phyloP scores from a whole-genome alignment of 2,888 invertebrate species.

The Drosophila cracens region DNA sequence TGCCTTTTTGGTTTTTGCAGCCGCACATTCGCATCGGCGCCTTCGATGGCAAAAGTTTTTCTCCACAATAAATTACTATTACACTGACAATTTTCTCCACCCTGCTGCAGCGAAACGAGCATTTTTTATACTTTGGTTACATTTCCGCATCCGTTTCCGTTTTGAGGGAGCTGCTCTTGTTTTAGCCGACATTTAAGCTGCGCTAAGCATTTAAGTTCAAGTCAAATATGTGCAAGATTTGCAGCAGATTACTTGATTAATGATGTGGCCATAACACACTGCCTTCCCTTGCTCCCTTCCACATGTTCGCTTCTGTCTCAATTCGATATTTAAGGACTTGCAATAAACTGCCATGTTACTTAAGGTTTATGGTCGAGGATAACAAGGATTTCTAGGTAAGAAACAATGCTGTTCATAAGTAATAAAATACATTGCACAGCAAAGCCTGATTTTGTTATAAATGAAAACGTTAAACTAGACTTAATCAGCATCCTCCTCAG shows the following conservation, averaged over 20 bases:
- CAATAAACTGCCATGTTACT: not conserved
- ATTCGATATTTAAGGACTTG: not conserved
- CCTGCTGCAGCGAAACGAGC: conserved; percentile 16
- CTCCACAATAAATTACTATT: conserved; percentile 75
- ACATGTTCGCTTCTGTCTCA: not conserved
- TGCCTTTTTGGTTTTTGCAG: conserved; percentile 5
- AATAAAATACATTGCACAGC: not conserved
- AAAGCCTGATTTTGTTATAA: not conserved
- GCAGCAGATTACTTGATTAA: conserved; percentile 61
- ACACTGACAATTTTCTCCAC: conserved; percentile 66
- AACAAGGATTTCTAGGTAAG: not conserved
- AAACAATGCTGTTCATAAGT: not conserved
- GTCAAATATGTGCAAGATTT: conserved; percentile 64
- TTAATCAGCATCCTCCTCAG: not conserved
- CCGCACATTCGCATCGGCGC: conserved; percentile 9
- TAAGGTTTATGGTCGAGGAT: not conserved
- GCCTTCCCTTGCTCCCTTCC: not conserved
- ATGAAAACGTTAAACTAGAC: not conserved
- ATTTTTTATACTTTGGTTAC: conserved; percentile 70
- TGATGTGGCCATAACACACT: conserved; percentile 29
- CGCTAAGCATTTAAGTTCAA: conserved; percentile 59
- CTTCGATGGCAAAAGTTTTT: conserved; percentile 57
- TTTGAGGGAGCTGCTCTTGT: conserved; percentile 20
- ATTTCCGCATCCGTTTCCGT: conserved; percentile 49
- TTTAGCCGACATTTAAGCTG: conserved; percentile 41